Percentiles rank a stretch among this genome's conserved stretches.
phyloP scores from a whole-genome alignment of 2,888 invertebrate species.

The Drosophila multiciliata region DNA sequence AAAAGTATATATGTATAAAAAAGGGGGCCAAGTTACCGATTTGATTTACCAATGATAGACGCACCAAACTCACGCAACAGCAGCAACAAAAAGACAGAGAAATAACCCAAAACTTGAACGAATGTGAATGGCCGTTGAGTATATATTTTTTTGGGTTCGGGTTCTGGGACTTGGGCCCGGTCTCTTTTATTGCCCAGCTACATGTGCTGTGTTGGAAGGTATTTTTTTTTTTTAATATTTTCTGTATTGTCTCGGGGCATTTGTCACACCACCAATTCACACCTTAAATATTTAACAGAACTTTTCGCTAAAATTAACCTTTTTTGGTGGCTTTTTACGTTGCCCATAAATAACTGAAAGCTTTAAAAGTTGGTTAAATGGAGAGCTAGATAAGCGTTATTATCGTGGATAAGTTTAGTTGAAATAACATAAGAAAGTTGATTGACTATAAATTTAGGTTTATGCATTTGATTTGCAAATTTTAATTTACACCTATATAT shows the following conservation, averaged over 20 bases:
- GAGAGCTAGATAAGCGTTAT: slow-evolving; percentile 17
- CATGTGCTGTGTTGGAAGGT: slow-evolving; percentile 20
- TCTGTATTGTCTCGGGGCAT: slow-evolving; percentile 27
- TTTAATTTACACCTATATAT: slow-evolving; percentile 13
- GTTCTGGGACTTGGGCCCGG: slow-evolving; percentile 37
- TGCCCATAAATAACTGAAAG: slow-evolving; percentile 21
- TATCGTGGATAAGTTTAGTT: slow-evolving; percentile 4
- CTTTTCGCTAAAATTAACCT: slow-evolving; percentile 32
- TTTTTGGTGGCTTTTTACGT: not conserved
- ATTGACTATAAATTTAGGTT: slow-evolving; percentile 20
- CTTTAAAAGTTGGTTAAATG: slow-evolving; percentile 9
- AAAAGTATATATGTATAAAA: slow-evolving; percentile 11
- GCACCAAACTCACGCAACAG: slow-evolving; percentile 69
- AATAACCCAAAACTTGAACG: slow-evolving; percentile 42
- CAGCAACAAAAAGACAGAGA: slow-evolving; percentile 10
- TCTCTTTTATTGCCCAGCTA: slow-evolving; percentile 23
- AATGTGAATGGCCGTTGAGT: slow-evolving; percentile 44
- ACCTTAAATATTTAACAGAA: slow-evolving; percentile 52
- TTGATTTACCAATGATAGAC: slow-evolving; percentile 70
- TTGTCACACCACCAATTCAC: slow-evolving; percentile 65
- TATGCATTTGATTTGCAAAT: slow-evolving; percentile 14
- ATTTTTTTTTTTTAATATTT: slow-evolving; percentile 7
- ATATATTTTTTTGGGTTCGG: slow-evolving; percentile 18
- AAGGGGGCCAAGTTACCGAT: slow-evolving; percentile 59
- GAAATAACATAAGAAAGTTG: slow-evolving; percentile 56